Evolutionary conservation across 2,888 invertebrate species (phyloP).

Genomic region (Galerucella pusilla): DNA sequence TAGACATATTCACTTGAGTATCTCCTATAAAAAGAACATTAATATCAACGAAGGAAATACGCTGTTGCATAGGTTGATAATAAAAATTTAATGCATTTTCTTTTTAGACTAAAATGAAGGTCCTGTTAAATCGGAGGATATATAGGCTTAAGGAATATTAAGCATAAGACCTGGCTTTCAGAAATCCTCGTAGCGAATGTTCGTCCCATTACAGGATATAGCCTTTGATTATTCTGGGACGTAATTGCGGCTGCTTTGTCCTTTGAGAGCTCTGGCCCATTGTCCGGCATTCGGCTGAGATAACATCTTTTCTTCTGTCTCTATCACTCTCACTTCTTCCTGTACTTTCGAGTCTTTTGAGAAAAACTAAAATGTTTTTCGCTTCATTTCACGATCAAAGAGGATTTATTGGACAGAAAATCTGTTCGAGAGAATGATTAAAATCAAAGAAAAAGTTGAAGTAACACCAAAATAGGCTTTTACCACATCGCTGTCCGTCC

Average conservation of each 20-base stretch:
- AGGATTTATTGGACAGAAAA: conserved; percentile 36
- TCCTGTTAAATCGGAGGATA: conserved; percentile 46
- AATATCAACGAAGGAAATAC: conserved; percentile 9
- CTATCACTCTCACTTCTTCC: conserved; percentile 29
- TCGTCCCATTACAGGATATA: conserved; percentile 62
- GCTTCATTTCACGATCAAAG: conserved; percentile 41
- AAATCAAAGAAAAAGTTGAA: conserved; percentile 32
- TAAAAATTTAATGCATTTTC: conserved; percentile 57
- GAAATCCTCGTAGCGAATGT: conserved; percentile 55
- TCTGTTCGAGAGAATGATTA: conserved; percentile 35
- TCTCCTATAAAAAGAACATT: conserved; percentile 18
- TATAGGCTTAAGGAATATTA: conserved; percentile 47
- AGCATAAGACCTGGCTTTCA: conserved; percentile 41
- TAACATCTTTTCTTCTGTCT: conserved; percentile 43
- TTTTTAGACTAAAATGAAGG: conserved; percentile 56
- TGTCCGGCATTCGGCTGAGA: conserved; percentile 56
- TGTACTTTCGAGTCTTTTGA: conserved; percentile 16
- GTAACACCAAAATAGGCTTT: background rate
- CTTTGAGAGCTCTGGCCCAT: conserved; percentile 60
- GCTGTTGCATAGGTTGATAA: conserved; percentile 42
- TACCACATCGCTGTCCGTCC: too few species aligned
- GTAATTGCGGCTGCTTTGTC: conserved; percentile 63
- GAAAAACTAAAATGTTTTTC: conserved; percentile 37
- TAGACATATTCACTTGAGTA: conserved; percentile 16
- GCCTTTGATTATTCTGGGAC: conserved; percentile 62